phyloP scores from a whole-genome alignment of 2,888 invertebrate genomes.

The Rosalia funebris region DNA sequence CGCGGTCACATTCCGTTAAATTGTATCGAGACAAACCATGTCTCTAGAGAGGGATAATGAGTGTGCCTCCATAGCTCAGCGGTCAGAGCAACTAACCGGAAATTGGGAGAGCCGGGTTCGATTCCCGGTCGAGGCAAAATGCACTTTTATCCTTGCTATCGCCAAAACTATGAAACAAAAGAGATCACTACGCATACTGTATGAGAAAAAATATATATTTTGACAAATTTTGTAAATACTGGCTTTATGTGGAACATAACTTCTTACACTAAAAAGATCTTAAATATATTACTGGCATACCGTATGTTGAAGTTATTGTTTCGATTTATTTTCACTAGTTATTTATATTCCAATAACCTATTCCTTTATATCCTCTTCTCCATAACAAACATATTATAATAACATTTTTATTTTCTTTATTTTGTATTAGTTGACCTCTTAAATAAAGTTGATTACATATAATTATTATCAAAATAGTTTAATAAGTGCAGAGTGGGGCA shows the following conservation, averaged over 20 bases:
- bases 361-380: background rate
- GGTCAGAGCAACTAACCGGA: no score
- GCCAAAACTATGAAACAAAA: no score
- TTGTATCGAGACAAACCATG: no score
- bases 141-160: no score
- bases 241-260: background rate
- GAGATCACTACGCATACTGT: background rate
- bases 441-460: background rate
- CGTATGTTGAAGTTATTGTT: background rate
- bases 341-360: background rate
- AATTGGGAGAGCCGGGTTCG: no score
- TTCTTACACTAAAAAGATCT: background rate
- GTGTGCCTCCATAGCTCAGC: no score
- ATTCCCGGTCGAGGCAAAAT: no score
- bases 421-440: background rate
- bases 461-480: no score
- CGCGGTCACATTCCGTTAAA: no score
- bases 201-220: background rate
- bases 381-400: background rate
- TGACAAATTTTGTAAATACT: background rate
- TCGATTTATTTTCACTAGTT: background rate
- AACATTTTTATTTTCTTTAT: background rate
- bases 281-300: background rate
- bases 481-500: no score
- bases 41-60: no score